Conservation (phyloP, 1,140 invertebrate species). For the Drosophila littoralis region DNA sequence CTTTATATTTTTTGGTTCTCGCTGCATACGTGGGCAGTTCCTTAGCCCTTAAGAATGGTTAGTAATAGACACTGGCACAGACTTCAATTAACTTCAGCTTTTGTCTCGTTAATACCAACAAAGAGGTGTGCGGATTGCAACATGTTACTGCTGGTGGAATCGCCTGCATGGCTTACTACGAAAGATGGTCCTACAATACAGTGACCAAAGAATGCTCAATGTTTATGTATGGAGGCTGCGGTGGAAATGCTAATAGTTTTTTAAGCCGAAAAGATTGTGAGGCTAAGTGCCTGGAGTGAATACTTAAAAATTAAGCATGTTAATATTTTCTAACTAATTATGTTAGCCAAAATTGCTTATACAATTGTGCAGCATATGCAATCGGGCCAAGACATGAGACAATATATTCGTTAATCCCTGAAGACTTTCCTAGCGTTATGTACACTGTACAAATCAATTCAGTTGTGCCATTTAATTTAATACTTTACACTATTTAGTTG, state of each 20-base stretch:
- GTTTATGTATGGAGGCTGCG: constrained; percentile 91
- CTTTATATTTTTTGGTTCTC: not conserved
- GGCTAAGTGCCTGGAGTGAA: constrained; percentile 1
- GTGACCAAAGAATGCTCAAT: constrained; percentile 89
- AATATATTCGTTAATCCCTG: too few species aligned
- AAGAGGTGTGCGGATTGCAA: not conserved
- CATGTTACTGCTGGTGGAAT: not conserved
- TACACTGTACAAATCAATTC: too few species aligned
- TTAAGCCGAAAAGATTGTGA: constrained; percentile 1
- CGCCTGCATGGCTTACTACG: constrained; percentile 38
- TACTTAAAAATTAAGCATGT: too few species aligned
- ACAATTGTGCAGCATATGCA: too few species aligned
- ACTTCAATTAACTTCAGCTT: not conserved
- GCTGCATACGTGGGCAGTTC: not conserved
- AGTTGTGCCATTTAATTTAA: too few species aligned
- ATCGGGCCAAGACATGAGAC: too few species aligned
- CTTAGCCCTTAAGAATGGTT: not conserved
- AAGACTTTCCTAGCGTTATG: too few species aligned
- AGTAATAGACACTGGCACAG: not conserved
- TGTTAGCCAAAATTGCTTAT: too few species aligned
- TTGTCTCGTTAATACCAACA: not conserved
- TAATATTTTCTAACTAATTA: too few species aligned
- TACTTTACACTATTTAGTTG: too few species aligned
- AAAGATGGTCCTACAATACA: constrained; percentile 90
- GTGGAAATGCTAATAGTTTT: constrained; percentile 95